Percentiles rank a stretch among this genome's conserved stretches.
These are phyloP conservation scores for Galago senegalensis DNA, from an alignment of 2,797 vertebrate genomes.

Conservation along the genomic window DNA sequence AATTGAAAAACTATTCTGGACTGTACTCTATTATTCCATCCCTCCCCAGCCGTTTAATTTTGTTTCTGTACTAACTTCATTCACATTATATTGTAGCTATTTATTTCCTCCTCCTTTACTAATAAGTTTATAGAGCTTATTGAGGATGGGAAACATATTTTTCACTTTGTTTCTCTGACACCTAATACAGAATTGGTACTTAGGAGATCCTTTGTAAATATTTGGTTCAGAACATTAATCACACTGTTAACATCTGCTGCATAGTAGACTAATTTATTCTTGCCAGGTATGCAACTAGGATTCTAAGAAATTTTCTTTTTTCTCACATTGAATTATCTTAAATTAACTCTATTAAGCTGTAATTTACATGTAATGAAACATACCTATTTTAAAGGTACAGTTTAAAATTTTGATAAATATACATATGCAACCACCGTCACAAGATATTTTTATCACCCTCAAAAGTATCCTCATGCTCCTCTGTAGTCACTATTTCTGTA, in stretches of 20 bases:
- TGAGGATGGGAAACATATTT: conserved; percentile 4
- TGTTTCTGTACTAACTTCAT: background rate
- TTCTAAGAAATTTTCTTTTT: background rate
- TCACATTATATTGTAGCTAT: background rate
- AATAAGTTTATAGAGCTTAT: background rate
- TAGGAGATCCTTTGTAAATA: background rate
- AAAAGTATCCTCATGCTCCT: background rate
- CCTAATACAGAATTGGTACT: background rate
- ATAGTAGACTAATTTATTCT: background rate
- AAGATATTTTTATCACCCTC: background rate
- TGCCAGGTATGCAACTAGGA: background rate
- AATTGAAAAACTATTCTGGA: background rate
- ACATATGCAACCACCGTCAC: background rate
- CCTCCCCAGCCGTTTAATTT: background rate
- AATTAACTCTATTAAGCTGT: background rate
- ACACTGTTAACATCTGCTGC: background rate
- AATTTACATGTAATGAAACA: conserved; percentile 1
- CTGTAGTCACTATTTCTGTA: background rate
- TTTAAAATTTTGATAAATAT: background rate
- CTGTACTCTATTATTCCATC: background rate
- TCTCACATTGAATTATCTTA: background rate
- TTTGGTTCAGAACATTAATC: background rate
- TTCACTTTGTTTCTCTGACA: background rate
- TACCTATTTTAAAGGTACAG: background rate
- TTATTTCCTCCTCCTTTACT: background rate